Conservation (phyloP, 2,113 vertebrate genomes). For the Saimiri boliviensis region DNA sequence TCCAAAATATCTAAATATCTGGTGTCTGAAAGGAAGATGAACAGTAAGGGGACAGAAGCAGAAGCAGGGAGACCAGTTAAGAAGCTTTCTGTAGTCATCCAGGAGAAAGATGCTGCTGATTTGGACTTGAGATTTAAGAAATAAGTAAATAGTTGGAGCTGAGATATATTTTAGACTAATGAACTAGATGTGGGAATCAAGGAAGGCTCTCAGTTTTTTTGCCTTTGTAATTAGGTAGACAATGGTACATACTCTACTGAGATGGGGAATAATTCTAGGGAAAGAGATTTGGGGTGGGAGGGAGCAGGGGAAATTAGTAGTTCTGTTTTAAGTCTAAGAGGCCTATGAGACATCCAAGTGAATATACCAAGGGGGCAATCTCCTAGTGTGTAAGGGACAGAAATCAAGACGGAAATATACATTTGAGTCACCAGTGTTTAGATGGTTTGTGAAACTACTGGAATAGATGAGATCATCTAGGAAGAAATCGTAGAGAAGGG, state of each 20-base stretch:
- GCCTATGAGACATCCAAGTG: background rate
- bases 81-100: background rate
- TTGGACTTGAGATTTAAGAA: background rate
- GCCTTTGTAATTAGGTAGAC: background rate
- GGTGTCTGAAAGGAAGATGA: background rate
- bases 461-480: background rate
- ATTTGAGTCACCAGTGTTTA: slow-evolving; percentile 26
- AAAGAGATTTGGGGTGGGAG: background rate
- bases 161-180: background rate
- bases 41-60: background rate
- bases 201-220: background rate
- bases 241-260: background rate
- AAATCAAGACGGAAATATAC: slow-evolving; percentile 45
- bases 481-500: background rate
- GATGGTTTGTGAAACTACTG: background rate
- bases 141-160: background rate
- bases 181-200: background rate
- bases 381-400: background rate
- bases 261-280: background rate
- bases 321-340: slow-evolving; percentile 33
- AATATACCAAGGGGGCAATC: background rate
- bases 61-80: background rate
- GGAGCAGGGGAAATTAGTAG: background rate
- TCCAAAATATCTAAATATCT: background rate
- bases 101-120: background rate